Percentiles rank a stretch among this genome's conserved stretches.
Conservation (phyloP, 2,888 invertebrate species). For the Epistrophella euchroma region DNA sequence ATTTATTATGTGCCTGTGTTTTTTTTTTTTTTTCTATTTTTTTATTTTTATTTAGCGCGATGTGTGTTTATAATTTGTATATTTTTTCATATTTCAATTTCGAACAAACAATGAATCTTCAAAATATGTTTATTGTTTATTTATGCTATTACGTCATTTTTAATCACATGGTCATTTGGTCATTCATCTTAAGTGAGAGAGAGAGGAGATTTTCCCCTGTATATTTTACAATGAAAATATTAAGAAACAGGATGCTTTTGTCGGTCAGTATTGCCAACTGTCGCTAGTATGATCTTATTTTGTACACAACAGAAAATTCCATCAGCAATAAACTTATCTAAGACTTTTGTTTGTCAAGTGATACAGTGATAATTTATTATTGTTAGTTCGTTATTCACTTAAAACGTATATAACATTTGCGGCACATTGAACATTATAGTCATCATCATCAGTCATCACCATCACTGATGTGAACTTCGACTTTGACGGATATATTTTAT, state of each 20-base stretch:
- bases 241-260: constrained; percentile 35
- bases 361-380: not conserved
- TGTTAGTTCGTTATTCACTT: constrained; percentile 6
- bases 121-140: constrained; percentile 19
- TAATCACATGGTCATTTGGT: constrained; percentile 9
- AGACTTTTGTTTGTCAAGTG: constrained; percentile 14
- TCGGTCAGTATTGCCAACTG: not conserved
- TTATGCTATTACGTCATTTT: constrained; percentile 39
- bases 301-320: not conserved
- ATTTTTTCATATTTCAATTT: constrained; percentile 14
- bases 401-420: constrained; percentile 20
- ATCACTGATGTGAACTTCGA: constrained; percentile 10
- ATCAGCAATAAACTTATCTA: constrained; percentile 2
- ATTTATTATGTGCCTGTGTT: constrained; percentile 4
- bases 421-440: not conserved
- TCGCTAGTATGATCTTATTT: constrained; percentile 44
- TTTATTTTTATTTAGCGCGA: not conserved
- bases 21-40: not conserved
- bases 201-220: not conserved
- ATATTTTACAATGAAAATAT: not conserved
- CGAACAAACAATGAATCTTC: constrained; percentile 29
- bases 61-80: not conserved
- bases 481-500: constrained; percentile 32
- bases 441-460: not conserved
- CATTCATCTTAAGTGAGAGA: constrained; percentile 21